Evolutionary conservation across 2,888 invertebrate genomes (phyloP), one percentile per base, ranked within the genome.

Genomic region (Boloria euphrosyne): DNA sequence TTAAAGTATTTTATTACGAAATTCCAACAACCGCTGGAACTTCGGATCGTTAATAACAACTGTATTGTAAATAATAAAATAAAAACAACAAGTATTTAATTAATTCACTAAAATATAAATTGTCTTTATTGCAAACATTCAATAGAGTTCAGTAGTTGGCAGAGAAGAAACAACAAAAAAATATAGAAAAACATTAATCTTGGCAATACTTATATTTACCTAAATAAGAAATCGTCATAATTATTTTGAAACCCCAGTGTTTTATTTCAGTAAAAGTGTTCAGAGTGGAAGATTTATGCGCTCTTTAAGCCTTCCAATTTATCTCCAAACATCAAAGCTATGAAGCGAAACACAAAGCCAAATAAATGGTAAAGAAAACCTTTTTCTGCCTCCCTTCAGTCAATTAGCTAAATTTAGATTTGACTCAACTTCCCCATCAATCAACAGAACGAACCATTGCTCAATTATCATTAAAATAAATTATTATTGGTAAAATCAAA

Each of bases 271-370:
- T 49, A 3, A 59, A n/a, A 55, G 54, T 17, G 31, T 47, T 53
- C 31, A 54, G 62, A 62, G 53, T 47, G 46, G 53, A 44, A 54
- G 62, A 54, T 62, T 62, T 46, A 62, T 49, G 43, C 55, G 18
- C 31, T 31, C 16, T 54, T 57, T 63, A 63, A 63, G 50, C 57
- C 62, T 43, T 43, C 22, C 57, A 64, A 64, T 58, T 64, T 64
- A 64, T 64, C 57, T 64, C 38, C 44, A 58, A 58, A 27, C 58
- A 64, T 64, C 58, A 64, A 64, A 58, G 64, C 58, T 51, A 58
- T 58, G 64, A 64, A 64, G 58, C 49, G 51, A 47, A 58, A 64
- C 52, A 58, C 51, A 64, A 64, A 64, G 58, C 31, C 31, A 51
- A 58, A 64, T 58, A 64, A 64, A 64, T 46, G 17, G 31, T 31